Percentiles rank a stretch among this genome's conserved stretches.
Evolutionary conservation across 2,888 invertebrate species (phyloP).

Genomic region (Hipparchia sbordonii): DNA sequence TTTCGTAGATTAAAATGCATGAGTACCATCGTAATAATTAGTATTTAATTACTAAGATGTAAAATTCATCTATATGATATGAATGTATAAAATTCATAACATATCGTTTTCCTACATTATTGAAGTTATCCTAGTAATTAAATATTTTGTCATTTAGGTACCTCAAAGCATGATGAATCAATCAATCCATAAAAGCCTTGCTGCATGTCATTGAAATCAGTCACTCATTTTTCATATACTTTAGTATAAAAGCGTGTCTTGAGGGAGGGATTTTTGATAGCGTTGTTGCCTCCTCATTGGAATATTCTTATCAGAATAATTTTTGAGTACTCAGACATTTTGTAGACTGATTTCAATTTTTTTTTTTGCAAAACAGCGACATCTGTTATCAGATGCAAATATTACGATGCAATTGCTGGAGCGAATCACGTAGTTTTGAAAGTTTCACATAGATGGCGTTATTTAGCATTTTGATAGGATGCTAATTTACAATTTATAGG

Average conservation of each 20-base stretch:
- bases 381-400: constrained; percentile 54
- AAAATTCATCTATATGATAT: neutral
- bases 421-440: constrained; percentile 22
- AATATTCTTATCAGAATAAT: constrained; percentile 52
- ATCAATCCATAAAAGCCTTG: constrained; percentile 21
- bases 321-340: constrained; percentile 29
- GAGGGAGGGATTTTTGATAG: constrained; percentile 14
- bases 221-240: constrained; percentile 52
- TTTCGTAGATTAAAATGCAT: constrained; percentile 5
- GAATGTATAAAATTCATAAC: neutral
- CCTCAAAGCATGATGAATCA: constrained; percentile 45
- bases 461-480: constrained; percentile 23
- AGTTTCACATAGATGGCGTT: constrained; percentile 64
- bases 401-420: constrained; percentile 6
- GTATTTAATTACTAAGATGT: constrained; percentile 14
- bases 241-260: constrained; percentile 34
- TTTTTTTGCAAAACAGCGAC: constrained; percentile 65
- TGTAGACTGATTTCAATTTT: constrained; percentile 69
- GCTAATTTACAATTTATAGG: neutral
- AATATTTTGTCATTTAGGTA: constrained; percentile 24
- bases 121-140: constrained; percentile 22
- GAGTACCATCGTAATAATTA: neutral
- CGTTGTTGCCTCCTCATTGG: constrained; percentile 61
- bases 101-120: neutral
- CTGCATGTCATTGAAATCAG: constrained; percentile 63